Conservation (phyloP, 2,113 vertebrate species). For the Oxyura jamaicensis region DNA sequence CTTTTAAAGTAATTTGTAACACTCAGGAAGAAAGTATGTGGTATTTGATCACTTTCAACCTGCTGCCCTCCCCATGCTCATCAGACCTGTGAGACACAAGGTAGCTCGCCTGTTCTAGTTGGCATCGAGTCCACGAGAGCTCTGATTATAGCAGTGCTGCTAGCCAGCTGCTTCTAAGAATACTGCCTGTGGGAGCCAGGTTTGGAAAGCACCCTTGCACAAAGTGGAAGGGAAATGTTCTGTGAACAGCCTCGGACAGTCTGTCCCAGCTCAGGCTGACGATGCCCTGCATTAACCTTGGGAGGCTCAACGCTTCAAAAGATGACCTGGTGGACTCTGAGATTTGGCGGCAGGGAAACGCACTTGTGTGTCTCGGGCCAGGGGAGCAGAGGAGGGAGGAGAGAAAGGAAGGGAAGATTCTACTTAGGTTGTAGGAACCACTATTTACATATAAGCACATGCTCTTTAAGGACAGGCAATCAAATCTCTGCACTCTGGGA, state of each 20-base stretch:
- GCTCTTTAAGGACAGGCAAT: neutral
- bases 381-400: neutral
- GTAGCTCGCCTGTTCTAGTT: neutral
- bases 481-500: neutral
- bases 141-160: neutral
- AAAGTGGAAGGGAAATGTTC: neutral
- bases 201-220: neutral
- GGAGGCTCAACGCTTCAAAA: neutral
- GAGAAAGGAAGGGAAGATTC: neutral
- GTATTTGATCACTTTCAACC: neutral
- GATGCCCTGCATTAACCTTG: neutral
- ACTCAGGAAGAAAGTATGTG: neutral
- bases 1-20: neutral
- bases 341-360: neutral
- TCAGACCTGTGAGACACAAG: slow-evolving; percentile 2
- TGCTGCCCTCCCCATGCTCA: neutral
- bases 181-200: neutral
- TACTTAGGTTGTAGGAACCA: neutral
- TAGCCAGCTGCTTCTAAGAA: slow-evolving; percentile 31
- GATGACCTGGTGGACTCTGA: neutral
- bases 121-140: neutral
- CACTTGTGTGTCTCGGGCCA: neutral
- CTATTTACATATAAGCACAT: neutral
- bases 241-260: neutral
- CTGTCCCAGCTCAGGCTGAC: neutral